These are phyloP conservation scores for Todiramphus saurophagus DNA, from an alignment of 2,113 vertebrate genomes.

Conservation along the genomic window DNA sequence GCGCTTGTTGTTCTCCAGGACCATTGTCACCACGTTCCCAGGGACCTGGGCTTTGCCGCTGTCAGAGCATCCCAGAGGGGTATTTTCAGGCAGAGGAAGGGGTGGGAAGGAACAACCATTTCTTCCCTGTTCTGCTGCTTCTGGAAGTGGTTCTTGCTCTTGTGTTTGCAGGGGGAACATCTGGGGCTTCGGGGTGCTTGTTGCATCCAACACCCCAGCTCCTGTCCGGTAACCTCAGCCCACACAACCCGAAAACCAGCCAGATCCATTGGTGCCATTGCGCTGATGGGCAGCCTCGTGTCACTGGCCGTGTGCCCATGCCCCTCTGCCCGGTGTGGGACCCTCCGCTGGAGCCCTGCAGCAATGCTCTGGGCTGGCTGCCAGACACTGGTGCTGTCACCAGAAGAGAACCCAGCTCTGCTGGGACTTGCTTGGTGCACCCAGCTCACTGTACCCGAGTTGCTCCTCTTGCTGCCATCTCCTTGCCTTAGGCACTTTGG, in stretches of 20 bases:
- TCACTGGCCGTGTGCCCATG: too few relatives aligned
- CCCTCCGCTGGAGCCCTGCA: background rate
- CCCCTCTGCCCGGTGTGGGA: background rate
- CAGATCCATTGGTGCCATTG: rapidly evolving
- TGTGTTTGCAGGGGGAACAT: background rate
- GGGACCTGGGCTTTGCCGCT: background rate
- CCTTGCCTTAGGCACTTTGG: background rate
- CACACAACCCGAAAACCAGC: background rate
- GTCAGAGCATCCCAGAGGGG: rapidly evolving
- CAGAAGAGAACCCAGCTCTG: rapidly evolving
- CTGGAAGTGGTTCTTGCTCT: background rate
- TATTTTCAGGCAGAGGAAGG: background rate
- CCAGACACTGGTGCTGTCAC: rapidly evolving
- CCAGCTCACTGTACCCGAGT: rapidly evolving
- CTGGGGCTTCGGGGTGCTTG: background rate
- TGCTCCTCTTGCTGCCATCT: background rate
- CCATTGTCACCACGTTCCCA: rapidly evolving
- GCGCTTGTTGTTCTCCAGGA: rapidly evolving
- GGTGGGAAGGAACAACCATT: background rate
- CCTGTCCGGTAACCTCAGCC: background rate
- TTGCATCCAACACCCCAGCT: background rate
- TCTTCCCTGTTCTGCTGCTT: background rate
- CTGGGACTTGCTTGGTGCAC: rapidly evolving
- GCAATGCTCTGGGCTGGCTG: background rate
- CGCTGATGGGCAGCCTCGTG: background rate